Conservation (phyloP, 2,113 vertebrate species). For the Gobiocypris rarus region DNA sequence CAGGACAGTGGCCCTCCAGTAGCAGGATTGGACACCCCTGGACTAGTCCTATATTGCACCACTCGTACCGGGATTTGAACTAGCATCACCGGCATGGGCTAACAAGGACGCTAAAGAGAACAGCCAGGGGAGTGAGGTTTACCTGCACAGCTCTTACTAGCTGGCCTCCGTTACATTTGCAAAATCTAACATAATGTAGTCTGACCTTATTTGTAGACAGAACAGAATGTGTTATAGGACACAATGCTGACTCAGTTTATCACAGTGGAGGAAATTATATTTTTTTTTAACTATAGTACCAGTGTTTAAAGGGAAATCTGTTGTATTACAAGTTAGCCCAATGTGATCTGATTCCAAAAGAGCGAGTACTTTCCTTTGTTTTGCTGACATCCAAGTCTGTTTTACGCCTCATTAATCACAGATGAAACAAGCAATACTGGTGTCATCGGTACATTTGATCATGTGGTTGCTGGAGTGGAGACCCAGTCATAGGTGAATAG, state of each 20-base stretch:
- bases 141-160: too few species aligned
- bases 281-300: not conserved
- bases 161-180: too few species aligned
- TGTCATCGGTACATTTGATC: slow-evolving; percentile 20
- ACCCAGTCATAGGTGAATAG: slow-evolving; percentile 22
- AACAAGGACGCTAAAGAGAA: too few species aligned
- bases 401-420: not conserved
- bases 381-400: not conserved
- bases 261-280: not conserved
- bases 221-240: not conserved
- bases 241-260: not conserved
- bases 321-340: not conserved
- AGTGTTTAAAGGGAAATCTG: not conserved
- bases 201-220: not conserved
- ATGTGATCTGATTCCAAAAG: not conserved
- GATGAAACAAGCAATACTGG: not conserved
- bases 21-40: too few species aligned
- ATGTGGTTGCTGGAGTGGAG: slow-evolving; percentile 3
- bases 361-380: not conserved
- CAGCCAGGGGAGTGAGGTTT: too few species aligned
- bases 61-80: too few species aligned
- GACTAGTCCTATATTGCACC: too few species aligned
- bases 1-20: too few species aligned
- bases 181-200: not conserved
- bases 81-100: too few species aligned